Base-by-base conservation (phyloP, 1,140 invertebrate genomes). In the Hyphantria cunea region DNA sequence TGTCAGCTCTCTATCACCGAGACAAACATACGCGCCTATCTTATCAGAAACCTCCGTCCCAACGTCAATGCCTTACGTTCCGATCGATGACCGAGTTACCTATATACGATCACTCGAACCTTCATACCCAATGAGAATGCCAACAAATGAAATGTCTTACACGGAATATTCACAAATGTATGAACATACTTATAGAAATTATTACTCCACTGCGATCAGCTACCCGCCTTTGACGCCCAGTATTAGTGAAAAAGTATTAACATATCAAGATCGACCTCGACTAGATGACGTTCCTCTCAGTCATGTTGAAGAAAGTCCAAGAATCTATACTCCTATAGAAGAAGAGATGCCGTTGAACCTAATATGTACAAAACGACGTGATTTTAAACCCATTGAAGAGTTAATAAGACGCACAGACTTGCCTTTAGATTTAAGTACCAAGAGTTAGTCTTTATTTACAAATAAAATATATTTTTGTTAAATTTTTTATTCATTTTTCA, bases 401-500 rank as follows among this genome's bases (percentile, higher is more conserved):
- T 73, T 86, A 82, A 74, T 87, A 76, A 84, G 64, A 70, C 73
- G 78, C 33, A 80, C 78, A 66, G 86, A 90, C 70, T 74, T 87
- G 70, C 88, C 88, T 49, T 78, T 90, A 89, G 88, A 90, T 81
- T 89, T 90, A 90, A 90, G 88, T 66, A 90, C 80, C 51, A 90
- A 89, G 65, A 89, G 81, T 72, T 90, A 67, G 76, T 70, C 52
- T 53, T 47, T 59, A 60, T 63, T 63, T 15, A 60, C 45, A 68
- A 70, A 70, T 76, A 78, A 73, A 76, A 45, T 73, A 73, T 70
- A 52, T 66, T 50, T 47, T 64, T 48, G 17, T 42, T 6, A 0
- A 6, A 17, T 14, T 42, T 50, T 51, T 33, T 41, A 14, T 14
- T 25, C 31, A 17, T 49, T 14, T 47, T 34, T 48, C 2, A 39